Evolutionary conservation across 2,113 vertebrate species (phyloP).

Genomic region (Dendropsophus ebraccatus): DNA sequence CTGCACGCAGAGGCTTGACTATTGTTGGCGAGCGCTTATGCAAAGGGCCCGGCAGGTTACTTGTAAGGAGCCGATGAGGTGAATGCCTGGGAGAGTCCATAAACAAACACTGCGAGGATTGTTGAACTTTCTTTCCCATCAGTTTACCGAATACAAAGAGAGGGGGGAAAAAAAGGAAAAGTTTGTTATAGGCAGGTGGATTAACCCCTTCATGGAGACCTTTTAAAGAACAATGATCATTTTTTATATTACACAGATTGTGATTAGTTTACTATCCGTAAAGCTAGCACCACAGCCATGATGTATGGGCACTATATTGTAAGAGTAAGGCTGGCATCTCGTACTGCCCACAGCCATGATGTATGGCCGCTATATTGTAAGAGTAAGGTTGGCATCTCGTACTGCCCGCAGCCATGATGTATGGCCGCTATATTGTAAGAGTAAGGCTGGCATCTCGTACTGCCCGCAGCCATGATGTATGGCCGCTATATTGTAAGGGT

Average conservation of each 20-base stretch:
- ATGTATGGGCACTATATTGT: too few species aligned
- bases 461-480: too few species aligned
- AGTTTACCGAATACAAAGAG: slow-evolving; percentile 16
- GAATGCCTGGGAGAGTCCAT: slow-evolving; percentile 52
- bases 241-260: neutral
- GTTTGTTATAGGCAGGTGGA: neutral
- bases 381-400: too few species aligned
- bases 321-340: too few species aligned
- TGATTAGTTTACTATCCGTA: too few species aligned
- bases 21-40: slow-evolving; percentile 19
- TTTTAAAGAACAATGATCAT: neutral
- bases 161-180: neutral
- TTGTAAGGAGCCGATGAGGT: slow-evolving; percentile 27
- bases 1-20: neutral
- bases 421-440: too few species aligned
- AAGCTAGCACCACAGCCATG: too few species aligned
- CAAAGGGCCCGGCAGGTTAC: neutral
- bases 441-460: too few species aligned
- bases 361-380: too few species aligned
- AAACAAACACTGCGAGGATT: slow-evolving; percentile 45
- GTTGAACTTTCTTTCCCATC: slow-evolving; percentile 44
- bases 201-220: slow-evolving; percentile 17
- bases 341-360: too few species aligned
- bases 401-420: too few species aligned
- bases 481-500: too few species aligned